These are phyloP conservation scores for Glyphotaelius pellucidus DNA, from an alignment of 2,888 invertebrate genomes.

Conservation along the genomic window DNA sequence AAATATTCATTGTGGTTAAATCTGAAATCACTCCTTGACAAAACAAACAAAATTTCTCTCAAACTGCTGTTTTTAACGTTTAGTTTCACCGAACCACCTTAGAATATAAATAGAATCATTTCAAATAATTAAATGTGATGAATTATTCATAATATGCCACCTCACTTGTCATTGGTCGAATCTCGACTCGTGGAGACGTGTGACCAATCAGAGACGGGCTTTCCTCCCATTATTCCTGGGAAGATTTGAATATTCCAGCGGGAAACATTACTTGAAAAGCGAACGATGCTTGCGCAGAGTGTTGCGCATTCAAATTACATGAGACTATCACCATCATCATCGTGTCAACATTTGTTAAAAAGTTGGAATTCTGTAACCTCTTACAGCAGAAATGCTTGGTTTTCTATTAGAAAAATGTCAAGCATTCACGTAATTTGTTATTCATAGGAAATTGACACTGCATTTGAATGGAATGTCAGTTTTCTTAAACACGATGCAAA, in stretches of 20 bases:
- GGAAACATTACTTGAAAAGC: background rate
- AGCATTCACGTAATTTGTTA: no score
- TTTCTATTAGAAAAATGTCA: no score
- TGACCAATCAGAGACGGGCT: background rate
- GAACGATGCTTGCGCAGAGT: background rate
- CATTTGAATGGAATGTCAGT: no score
- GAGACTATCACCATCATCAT: no score
- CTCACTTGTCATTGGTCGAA: background rate
- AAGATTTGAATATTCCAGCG: background rate
- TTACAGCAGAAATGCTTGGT: no score
- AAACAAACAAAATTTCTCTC: background rate
- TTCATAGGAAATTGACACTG: no score
- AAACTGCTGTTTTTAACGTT: background rate
- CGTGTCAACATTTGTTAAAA: no score
- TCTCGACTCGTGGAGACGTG: background rate
- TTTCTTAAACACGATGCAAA: no score
- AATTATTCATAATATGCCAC: background rate
- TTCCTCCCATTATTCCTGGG: background rate
- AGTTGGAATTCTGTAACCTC: no score
- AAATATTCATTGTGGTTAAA: no score
- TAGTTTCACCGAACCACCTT: background rate
- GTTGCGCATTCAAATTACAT: background rate
- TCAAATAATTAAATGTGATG: background rate
- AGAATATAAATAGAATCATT: background rate
- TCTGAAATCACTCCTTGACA: no score